These are phyloP conservation scores for Crambe crambe DNA, from an alignment of 37 sponge, comb jelly and placozoan species.

Conservation along the genomic window DNA sequence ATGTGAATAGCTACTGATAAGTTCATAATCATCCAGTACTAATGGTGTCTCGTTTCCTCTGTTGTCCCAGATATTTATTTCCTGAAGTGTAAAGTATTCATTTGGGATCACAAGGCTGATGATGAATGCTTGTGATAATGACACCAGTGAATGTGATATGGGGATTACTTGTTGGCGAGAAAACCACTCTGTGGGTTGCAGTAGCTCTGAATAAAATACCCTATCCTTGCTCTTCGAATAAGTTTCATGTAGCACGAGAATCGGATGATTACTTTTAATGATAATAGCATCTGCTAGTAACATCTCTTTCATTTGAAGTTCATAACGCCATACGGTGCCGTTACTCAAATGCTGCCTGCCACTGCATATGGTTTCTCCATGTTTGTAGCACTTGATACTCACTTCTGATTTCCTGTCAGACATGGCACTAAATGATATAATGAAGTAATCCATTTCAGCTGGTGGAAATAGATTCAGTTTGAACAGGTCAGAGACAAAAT, in stretches of 20 bases:
- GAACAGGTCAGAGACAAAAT: background rate
- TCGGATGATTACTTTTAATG: background rate
- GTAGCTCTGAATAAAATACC: background rate
- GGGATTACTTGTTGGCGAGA: background rate
- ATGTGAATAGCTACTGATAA: too few species aligned
- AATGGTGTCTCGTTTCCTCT: background rate
- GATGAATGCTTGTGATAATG: background rate
- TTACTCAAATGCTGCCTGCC: background rate
- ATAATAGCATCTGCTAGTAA: background rate
- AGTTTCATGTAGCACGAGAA: background rate
- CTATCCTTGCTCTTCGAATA: background rate
- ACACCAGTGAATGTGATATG: background rate
- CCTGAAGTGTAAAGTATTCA: background rate
- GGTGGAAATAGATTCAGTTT: background rate
- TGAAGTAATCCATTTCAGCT: too few species aligned
- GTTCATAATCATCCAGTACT: background rate
- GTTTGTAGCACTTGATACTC: background rate
- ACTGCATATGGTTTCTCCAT: background rate
- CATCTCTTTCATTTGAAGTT: background rate
- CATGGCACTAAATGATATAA: background rate
- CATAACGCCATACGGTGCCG: background rate
- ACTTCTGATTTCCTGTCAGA: background rate
- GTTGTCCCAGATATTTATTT: background rate
- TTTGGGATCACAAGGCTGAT: slow-evolving; percentile 2
- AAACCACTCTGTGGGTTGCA: slow-evolving; percentile 15